These are phyloP conservation scores for Prochilodus magdalenae DNA, from an alignment of 2,113 vertebrate genomes.

Conservation along the genomic window DNA sequence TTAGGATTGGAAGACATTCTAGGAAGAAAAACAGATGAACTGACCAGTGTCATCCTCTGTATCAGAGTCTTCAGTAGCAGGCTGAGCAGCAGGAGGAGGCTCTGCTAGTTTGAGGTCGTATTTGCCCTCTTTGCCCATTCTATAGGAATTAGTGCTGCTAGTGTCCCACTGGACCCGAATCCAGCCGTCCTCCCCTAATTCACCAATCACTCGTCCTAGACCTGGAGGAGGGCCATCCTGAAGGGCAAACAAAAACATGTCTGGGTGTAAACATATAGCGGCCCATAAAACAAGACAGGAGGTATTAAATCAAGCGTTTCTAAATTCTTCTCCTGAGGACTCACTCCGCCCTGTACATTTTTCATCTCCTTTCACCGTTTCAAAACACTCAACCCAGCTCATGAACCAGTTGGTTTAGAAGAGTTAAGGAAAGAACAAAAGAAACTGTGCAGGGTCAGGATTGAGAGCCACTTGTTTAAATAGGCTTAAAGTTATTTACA, in stretches of 20 bases:
- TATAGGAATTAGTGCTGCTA: conserved; percentile 96
- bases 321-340: not conserved
- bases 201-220: conserved; percentile 95
- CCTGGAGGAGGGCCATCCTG: conserved; percentile 97
- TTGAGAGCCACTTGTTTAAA: too few relatives aligned
- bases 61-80: conserved; percentile 90
- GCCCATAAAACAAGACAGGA: too few relatives aligned
- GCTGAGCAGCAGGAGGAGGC: conserved; percentile 83
- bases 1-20: not conserved
- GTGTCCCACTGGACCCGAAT: conserved; percentile 99
- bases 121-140: conserved; percentile 99
- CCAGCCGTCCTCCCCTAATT: conserved; percentile 97
- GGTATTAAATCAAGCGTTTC: not conserved
- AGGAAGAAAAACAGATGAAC: conserved; percentile 34
- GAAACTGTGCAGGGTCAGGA: too few relatives aligned
- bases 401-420: too few relatives aligned
- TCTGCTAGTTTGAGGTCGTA: conserved; percentile 96
- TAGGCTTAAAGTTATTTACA: too few relatives aligned
- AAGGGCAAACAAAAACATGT: conserved; percentile 1
- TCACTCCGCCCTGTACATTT: too few relatives aligned
- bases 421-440: too few relatives aligned
- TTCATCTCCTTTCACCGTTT: too few relatives aligned
- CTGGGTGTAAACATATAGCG: not conserved
- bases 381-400: too few relatives aligned
- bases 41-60: conserved; percentile 95